A percentile compares a stretch with the other conserved stretches of the same genome.
These are phyloP conservation scores for Charanyca ferruginea DNA, from an alignment of 2,888 invertebrate genomes.

Conservation along the genomic window DNA sequence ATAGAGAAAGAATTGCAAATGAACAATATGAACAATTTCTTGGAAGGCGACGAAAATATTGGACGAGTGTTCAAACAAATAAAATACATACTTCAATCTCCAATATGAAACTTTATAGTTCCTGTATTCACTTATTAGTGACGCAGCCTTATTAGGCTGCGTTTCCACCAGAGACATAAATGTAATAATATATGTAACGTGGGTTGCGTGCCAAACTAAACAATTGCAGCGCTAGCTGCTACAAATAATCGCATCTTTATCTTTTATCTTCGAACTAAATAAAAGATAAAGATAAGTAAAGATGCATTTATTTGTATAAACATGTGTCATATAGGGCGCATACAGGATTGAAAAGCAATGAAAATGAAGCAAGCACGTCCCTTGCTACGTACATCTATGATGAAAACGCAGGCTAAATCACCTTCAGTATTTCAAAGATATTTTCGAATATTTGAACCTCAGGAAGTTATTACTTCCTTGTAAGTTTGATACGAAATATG, in stretches of 20 bases:
- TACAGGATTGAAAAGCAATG: too few relatives aligned
- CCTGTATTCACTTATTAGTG: neutral
- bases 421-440: conserved; percentile 6
- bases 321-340: too few relatives aligned
- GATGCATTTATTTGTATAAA: too few relatives aligned
- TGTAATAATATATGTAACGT: neutral
- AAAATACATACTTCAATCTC: too few relatives aligned
- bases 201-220: neutral
- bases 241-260: too few relatives aligned
- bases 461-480: conserved; percentile 27
- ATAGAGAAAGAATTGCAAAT: too few relatives aligned
- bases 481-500: conserved; percentile 32
- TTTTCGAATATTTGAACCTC: conserved; percentile 4
- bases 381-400: neutral
- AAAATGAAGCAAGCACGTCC: too few relatives aligned
- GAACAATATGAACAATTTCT: neutral
- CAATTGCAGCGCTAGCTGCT: neutral
- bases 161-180: neutral
- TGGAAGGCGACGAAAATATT: neutral
- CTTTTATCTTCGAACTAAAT: too few relatives aligned
- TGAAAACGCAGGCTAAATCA: conserved; percentile 7
- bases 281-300: too few relatives aligned
- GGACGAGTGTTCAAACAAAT: too few relatives aligned
- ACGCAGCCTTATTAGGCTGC: too few relatives aligned
- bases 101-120: too few relatives aligned